Evolutionary conservation across 2,797 vertebrate species (phyloP), one percentile per base, ranked within the genome.

Genomic region (Sebastes taczanowskii): DNA sequence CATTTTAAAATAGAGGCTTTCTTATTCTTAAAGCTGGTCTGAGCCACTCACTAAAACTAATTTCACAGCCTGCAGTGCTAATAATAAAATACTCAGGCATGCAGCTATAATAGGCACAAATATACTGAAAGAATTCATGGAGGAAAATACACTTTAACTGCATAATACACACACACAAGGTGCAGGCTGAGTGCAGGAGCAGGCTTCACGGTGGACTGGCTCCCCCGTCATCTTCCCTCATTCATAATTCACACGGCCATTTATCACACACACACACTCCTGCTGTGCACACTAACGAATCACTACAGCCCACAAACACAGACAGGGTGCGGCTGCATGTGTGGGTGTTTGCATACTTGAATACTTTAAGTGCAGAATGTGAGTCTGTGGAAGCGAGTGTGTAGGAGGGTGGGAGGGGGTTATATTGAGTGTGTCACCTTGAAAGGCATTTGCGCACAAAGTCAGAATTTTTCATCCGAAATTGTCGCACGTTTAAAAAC

Each of bases 211-310:
- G 66, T 80, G 82, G 71, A 83, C 83, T 2, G 49, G 58, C 83
- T 76, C 80, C 87, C 80, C 81, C 30, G 52, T 85, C 89, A 77
- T 89, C 81, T 85, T 74, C 69, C 79, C 84, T 92, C 87, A 94
- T 95, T 94, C 92, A 94, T 94, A 93, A 95, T 95, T 94, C 89
- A 94, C 83, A 80, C 32, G 30, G 56, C 78, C 89, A 93, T 94
- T 93, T 92, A 94, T 94, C 87, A 91, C 82, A 82, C 81, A 81
- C 87, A 81, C 71, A 46, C 76, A 38, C 80, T 71, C 84, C 80
- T 2, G 18, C 86, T 82, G 85, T 74, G 85, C 78, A 66, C 74
- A 71, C 85, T 85, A 86, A 91, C 77, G 34, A 94, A 78, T 78
- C 72, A 58, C 83, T 38, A 46, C 53, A 71, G 76, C 62, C 49